These are phyloP conservation scores for Rhizomys pruinosus DNA, from an alignment of 2,113 vertebrate genomes.

Conservation along the genomic window DNA sequence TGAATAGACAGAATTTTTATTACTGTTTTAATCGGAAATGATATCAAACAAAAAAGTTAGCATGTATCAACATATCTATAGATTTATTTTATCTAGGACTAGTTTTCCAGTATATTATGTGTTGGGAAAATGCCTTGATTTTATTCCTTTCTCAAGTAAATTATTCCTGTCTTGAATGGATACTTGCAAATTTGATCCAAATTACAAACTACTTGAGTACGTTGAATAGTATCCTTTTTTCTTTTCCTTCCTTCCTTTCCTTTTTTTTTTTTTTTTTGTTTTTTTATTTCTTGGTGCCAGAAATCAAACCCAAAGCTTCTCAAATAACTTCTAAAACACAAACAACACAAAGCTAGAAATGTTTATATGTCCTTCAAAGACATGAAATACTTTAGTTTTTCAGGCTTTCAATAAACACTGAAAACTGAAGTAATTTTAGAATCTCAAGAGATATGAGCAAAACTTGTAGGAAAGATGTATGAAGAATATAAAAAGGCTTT, in stretches of 20 bases:
- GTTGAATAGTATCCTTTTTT: not conserved
- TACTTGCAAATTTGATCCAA: slow-evolving; percentile 30
- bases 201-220: slow-evolving; percentile 38
- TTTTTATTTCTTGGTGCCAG: not conserved
- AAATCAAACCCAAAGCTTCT: not conserved
- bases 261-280: not conserved
- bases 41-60: slow-evolving; percentile 33
- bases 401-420: slow-evolving; percentile 16
- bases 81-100: slow-evolving; percentile 42
- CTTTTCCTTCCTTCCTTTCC: not conserved
- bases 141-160: slow-evolving; percentile 52
- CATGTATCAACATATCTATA: not conserved
- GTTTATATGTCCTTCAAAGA: not conserved
- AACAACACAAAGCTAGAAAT: slow-evolving; percentile 23
- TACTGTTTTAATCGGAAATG: slow-evolving; percentile 41
- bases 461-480: slow-evolving; percentile 13
- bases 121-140: not conserved
- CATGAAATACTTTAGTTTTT: not conserved
- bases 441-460: not conserved
- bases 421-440: slow-evolving; percentile 61
- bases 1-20: not conserved
- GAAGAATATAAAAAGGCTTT: slow-evolving; percentile 27
- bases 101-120: not conserved
- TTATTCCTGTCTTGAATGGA: not conserved
- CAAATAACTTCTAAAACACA: slow-evolving; percentile 52